Conservation (phyloP, 2,113 vertebrate genomes). For the Hylia prasina region DNA sequence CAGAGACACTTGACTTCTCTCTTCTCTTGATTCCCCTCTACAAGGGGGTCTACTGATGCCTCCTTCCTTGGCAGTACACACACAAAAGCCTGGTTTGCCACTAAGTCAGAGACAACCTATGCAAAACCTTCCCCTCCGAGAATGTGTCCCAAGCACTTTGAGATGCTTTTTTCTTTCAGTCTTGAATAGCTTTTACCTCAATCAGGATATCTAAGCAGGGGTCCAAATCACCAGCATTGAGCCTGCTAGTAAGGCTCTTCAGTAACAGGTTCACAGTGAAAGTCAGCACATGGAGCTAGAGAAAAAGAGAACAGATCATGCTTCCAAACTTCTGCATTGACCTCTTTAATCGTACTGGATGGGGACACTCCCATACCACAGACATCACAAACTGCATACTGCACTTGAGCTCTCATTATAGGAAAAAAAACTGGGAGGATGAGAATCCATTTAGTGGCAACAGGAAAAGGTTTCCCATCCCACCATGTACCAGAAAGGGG, state of each 20-base stretch:
- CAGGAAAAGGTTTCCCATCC: neutral
- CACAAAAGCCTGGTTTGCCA: neutral
- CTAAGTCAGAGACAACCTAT: neutral
- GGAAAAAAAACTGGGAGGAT: neutral
- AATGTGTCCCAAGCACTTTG: neutral
- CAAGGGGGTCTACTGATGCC: neutral
- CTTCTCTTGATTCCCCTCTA: neutral
- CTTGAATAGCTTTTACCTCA: constrained; percentile 70
- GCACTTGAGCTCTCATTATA: neutral
- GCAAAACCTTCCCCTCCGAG: neutral
- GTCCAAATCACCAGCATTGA: constrained; percentile 88
- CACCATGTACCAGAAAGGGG: neutral
- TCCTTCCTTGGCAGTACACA: neutral
- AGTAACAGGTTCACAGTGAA: constrained; percentile 90
- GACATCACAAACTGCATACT: neutral
- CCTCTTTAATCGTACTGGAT: neutral
- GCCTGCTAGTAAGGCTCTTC: constrained; percentile 73
- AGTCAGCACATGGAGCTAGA: constrained; percentile 91
- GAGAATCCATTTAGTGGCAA: neutral
- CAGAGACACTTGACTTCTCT: neutral
- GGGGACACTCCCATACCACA: neutral
- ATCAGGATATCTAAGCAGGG: constrained; percentile 86
- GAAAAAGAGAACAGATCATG: neutral
- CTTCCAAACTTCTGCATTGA: neutral
- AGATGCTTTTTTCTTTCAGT: neutral